Base-by-base conservation (phyloP, 2,113 vertebrate species). In the Atlantisia rogersi region DNA sequence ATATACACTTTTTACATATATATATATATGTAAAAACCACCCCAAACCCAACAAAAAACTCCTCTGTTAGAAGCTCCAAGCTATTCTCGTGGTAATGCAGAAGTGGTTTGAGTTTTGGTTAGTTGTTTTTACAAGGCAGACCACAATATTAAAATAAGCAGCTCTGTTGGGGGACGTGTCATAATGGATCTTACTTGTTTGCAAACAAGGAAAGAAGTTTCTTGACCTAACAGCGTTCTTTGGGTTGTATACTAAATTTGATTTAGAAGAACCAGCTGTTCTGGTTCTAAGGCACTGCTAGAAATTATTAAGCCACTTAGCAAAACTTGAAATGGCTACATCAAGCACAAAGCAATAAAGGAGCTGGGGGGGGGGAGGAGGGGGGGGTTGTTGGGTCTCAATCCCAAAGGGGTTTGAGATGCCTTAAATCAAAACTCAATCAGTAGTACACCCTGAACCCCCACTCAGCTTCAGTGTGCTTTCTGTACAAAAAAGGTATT, bases 221-320 rank as follows among this genome's bases (percentile, higher is more conserved):
- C 79, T 81, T 67, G 85, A 94, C 92, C 69, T 87, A 67, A 69
- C 50, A 70, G 35, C 64, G 52, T 84, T 84, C 48, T 93, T 88
- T 78, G 60, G 48, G 44, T 94, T 91, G 86, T 40, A 31, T 78
- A 58, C 24, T 69, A 70, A 77, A 73, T 92, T 89, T 63, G 46
- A 78, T 89, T 75, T 89, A 77, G 81, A 75, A 91, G 81, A 94
- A 84, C 44, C 68, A 84, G 92, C 29, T 92, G 70, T 11, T 92
- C 85, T 63, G 64, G 59, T 83, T 88, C 42, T 40, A 62, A 94
- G 76, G 68, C 63, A 74, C 71, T 50, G 71, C 29, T 86, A 83
- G 55, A 92, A 92, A 86, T 65, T 88, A 88, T 48, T 65, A 88
- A 92, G 55, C 9, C 39, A 65, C 78, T 95, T 92, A 76, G 37